phyloP scores from a whole-genome alignment of 1,140 invertebrate genomes.

The Notospermus geniculatus region DNA sequence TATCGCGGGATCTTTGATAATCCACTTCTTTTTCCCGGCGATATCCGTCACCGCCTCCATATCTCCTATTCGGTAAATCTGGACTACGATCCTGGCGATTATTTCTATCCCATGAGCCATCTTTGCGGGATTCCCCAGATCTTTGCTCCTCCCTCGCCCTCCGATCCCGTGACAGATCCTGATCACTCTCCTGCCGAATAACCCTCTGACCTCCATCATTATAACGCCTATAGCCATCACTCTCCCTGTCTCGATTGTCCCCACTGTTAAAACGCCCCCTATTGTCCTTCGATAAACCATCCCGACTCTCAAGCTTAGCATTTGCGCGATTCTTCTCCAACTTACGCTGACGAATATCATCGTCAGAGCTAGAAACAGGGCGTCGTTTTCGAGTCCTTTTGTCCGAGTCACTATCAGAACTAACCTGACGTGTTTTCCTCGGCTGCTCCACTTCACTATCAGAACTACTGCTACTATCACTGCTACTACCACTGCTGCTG shows the following conservation, averaged over 20 bases:
- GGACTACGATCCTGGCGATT: too few relatives aligned
- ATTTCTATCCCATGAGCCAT: too few relatives aligned
- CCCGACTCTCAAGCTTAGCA: constrained; percentile 7
- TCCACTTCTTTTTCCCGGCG: constrained; percentile 17
- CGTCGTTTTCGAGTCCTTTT: background rate
- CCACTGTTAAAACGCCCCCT: background rate
- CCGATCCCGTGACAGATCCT: background rate
- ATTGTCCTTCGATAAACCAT: constrained; percentile 11
- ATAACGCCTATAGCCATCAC: constrained; percentile 4
- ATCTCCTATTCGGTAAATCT: constrained; percentile 15
- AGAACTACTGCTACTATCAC: constrained; percentile 10
- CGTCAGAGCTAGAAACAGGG: too few relatives aligned
- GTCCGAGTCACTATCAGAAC: constrained; percentile 5
- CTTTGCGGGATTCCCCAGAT: background rate
- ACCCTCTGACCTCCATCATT: background rate
- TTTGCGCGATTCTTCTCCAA: background rate
- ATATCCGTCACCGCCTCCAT: constrained; percentile 5
- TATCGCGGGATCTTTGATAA: background rate
- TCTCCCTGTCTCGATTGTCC: constrained; percentile 9
- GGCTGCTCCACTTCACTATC: constrained; percentile 22
- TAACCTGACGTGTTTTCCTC: constrained; percentile 40
- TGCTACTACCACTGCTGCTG: background rate
- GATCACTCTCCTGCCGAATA: background rate
- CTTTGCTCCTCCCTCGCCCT: constrained; percentile 8
- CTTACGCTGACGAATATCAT: too few relatives aligned